These are phyloP conservation scores for Aphrophora alni DNA, from an alignment of 2,888 invertebrate species.

Conservation along the genomic window DNA sequence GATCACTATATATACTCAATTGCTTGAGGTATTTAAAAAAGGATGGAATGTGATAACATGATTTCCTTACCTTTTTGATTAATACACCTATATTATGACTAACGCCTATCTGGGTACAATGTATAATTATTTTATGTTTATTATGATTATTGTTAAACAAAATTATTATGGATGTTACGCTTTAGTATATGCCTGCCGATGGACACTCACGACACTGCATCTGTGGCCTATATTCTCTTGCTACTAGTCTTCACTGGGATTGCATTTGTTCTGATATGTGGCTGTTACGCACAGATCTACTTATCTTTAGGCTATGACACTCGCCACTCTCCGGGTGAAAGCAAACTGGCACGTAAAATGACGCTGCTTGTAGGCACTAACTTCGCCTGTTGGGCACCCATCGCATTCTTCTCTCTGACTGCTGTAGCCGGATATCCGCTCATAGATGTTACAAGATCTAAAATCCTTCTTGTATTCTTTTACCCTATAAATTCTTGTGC, in stretches of 20 bases:
- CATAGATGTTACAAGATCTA: constrained; percentile 81
- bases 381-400: constrained; percentile 85
- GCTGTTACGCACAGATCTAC: constrained; percentile 88
- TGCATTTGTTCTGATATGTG: constrained; percentile 82
- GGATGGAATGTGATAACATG: too few relatives aligned
- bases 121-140: too few relatives aligned
- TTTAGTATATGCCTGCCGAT: constrained; percentile 91
- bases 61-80: too few relatives aligned
- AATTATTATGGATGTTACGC: too few relatives aligned
- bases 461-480: constrained; percentile 86
- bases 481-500: constrained; percentile 92
- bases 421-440: constrained; percentile 84
- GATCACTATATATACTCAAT: too few relatives aligned
- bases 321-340: constrained; percentile 64
- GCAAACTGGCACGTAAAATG: constrained; percentile 88
- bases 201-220: constrained; percentile 72
- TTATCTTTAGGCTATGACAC: constrained; percentile 49
- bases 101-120: too few relatives aligned
- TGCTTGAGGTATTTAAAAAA: too few relatives aligned
- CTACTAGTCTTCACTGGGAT: constrained; percentile 78
- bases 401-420: constrained; percentile 87
- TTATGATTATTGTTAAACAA: too few relatives aligned
- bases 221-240: constrained; percentile 75
- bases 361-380: constrained; percentile 85
- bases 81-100: too few relatives aligned